These are phyloP conservation scores for Vannuccia rotundouncinata DNA, from an alignment of 2,888 invertebrate species.

Conservation along the genomic window DNA sequence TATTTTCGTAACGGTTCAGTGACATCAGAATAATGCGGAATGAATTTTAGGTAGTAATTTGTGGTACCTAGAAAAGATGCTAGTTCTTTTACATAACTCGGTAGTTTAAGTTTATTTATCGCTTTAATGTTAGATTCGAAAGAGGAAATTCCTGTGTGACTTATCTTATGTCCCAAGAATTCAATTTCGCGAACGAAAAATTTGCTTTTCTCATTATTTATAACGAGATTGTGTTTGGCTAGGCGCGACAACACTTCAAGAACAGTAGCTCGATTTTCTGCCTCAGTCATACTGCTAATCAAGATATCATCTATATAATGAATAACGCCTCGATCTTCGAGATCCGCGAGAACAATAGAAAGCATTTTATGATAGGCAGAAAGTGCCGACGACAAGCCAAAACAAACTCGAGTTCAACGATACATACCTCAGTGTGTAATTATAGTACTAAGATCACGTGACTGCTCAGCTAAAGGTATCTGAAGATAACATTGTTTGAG, in stretches of 20 bases:
- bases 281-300: background rate
- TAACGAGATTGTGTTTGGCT: slow-evolving; percentile 22
- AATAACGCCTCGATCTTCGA: background rate
- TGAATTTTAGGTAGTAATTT: slow-evolving; percentile 42
- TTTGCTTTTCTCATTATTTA: slow-evolving; percentile 22
- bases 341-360: background rate
- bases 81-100: slow-evolving; percentile 27
- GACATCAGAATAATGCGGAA: slow-evolving; percentile 41
- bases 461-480: background rate
- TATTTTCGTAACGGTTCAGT: slow-evolving; percentile 40
- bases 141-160: slow-evolving; percentile 13
- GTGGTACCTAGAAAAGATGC: slow-evolving; percentile 42
- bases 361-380: slow-evolving; percentile 25
- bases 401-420: slow-evolving; percentile 23
- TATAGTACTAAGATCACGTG: background rate
- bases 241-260: slow-evolving; percentile 2
- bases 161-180: slow-evolving; percentile 10
- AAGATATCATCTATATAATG: slow-evolving; percentile 28
- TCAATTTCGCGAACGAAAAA: slow-evolving; percentile 15
- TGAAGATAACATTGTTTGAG: slow-evolving; percentile 1
- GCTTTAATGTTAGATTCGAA: slow-evolving; percentile 24
- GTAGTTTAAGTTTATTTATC: slow-evolving; percentile 1
- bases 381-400: slow-evolving; percentile 5
- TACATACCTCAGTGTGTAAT: slow-evolving; percentile 28
- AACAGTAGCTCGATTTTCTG: background rate